Evolutionary conservation across 2,888 invertebrate species (phyloP), one percentile per base, ranked within the genome.

Genomic region (Sesia apiformis): DNA sequence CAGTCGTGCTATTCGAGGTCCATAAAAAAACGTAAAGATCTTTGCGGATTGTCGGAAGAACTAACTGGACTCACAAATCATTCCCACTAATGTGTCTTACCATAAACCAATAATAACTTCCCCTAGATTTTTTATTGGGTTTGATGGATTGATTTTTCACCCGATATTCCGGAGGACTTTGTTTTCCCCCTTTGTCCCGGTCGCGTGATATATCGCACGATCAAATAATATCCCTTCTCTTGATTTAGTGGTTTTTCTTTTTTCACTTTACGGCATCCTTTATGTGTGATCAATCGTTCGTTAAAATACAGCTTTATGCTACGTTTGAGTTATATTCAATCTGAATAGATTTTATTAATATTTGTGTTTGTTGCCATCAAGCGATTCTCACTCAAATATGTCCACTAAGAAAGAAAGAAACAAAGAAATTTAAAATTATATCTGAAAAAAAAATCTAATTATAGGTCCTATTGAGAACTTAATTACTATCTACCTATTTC

Each of bases 101-200:
- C 58, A 62, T 68, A 67, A 67, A 63, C 55, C 63, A 67, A 72
- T 70, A 72, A 69, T 70, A 74, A 67, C 67, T 63, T 64, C 60
- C 63, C 63, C 63, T 68, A 63, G 63, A 63, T 69, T 69, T 76
- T 76, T 69, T 74, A 77, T 77, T 69, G 63, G 63, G 63, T 68
- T 66, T 75, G 78, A 79, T 73, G 64, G 70, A 78, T 77, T 76
- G 73, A 73, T 74, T 76, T 76, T 75, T 72, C 69, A 77, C 78
- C 72, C 68, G 74, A 70, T 70, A 76, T 69, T 66, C 67, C 67
- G 66, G 63, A 66, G 69, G 69, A 70, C 76, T 74, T 67, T 70
- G 72, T 72, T 67, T 66, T 62, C 63, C 58, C 55, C 53, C 56
- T 43, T 46, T 59, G 59, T 63, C 58, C 68, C 65, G 66, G 64